Conservation (phyloP, 2,797 vertebrate genomes). For the Crax fasciolata region DNA sequence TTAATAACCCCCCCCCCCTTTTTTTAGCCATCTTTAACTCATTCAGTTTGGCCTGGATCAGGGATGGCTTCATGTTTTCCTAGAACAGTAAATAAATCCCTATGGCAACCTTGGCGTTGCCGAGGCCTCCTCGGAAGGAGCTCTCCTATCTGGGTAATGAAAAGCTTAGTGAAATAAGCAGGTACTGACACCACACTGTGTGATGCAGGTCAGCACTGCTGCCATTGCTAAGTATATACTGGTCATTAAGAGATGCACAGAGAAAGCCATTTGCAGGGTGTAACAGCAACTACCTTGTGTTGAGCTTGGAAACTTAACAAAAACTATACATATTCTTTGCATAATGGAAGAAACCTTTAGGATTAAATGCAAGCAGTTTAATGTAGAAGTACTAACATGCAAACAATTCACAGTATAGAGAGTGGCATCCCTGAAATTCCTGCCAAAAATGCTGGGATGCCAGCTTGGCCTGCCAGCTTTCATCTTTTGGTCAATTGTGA, state of each 20-base stretch:
- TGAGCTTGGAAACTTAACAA: neutral
- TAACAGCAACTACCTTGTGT: neutral
- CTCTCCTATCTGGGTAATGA: neutral
- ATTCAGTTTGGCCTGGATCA: neutral
- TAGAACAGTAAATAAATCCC: neutral
- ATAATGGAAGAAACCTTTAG: neutral
- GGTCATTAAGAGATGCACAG: neutral
- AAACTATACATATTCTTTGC: neutral
- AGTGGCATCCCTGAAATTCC: neutral
- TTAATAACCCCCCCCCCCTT: neutral
- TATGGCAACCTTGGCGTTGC: neutral
- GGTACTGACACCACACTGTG: neutral
- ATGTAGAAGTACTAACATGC: neutral
- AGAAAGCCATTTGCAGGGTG: neutral
- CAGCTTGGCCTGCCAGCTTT: neutral
- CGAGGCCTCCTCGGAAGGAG: slow-evolving; percentile 12
- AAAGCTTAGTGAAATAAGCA: neutral
- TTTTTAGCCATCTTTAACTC: neutral
- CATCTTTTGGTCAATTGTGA: neutral
- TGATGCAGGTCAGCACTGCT: slow-evolving; percentile 1
- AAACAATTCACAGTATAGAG: neutral
- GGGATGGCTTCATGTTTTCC: neutral
- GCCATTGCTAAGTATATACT: neutral
- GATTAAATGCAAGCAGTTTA: neutral
- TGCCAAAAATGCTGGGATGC: neutral